phyloP scores from a whole-genome alignment of 2,797 vertebrate genomes.

The Peromyscus melanophrys region DNA sequence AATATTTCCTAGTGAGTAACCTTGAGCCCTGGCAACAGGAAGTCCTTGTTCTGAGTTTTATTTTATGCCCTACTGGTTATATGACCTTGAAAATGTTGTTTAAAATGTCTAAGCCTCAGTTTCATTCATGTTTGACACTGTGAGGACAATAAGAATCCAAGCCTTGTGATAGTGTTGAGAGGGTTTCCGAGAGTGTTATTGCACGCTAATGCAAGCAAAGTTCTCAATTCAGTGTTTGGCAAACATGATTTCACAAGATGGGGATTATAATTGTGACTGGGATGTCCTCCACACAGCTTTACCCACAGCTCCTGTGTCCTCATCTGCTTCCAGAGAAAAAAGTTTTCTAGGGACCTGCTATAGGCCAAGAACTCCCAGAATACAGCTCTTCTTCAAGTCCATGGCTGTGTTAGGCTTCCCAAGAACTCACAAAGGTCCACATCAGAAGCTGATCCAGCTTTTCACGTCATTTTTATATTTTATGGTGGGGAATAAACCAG shows the following conservation, averaged over 20 bases:
- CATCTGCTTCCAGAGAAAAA: not conserved
- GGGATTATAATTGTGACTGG: not conserved
- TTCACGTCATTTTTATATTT: not conserved
- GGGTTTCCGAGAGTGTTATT: not conserved
- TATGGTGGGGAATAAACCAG: not conserved
- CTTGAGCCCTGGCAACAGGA: not conserved
- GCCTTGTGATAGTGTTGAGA: not conserved
- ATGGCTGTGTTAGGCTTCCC: not conserved
- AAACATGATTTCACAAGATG: not conserved
- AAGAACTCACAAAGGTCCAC: not conserved
- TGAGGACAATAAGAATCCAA: not conserved
- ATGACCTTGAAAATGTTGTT: constrained; percentile 32
- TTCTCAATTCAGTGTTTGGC: not conserved
- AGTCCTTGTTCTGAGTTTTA: not conserved
- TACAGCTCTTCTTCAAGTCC: not conserved
- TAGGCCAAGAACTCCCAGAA: not conserved
- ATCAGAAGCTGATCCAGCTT: not conserved
- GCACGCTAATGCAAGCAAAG: not conserved
- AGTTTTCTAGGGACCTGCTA: not conserved
- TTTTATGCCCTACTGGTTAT: not conserved
- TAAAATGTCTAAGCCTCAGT: constrained; percentile 3
- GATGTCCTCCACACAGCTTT: not conserved
- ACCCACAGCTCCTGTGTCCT: not conserved
- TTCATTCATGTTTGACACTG: constrained; percentile 28
- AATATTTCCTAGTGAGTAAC: not conserved